Conservation (phyloP, 2,888 invertebrate genomes). For the Spodoptera exigua region DNA sequence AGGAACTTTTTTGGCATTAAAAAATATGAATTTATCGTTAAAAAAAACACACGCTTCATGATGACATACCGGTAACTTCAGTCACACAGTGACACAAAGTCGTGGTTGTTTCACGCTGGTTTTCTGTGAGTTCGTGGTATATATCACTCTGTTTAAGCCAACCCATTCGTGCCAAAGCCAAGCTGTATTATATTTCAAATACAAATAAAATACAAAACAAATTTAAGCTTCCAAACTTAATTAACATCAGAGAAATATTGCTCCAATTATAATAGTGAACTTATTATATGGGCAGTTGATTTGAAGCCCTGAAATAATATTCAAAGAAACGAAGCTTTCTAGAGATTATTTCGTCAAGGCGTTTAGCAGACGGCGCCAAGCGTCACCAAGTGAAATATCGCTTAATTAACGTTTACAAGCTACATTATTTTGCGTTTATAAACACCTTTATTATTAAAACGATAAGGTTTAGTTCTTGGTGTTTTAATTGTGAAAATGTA, state of each 20-base stretch:
- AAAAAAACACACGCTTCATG: too few species aligned
- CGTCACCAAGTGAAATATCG: slow-evolving; percentile 80
- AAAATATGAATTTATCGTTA: too few species aligned
- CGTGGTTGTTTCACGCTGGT: too few species aligned
- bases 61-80: too few species aligned
- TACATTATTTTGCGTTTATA: slow-evolving; percentile 45
- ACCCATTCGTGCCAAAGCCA: not conserved
- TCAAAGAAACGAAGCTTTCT: slow-evolving; percentile 71
- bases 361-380: slow-evolving; percentile 81
- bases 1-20: too few species aligned
- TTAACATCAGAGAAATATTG: slow-evolving; percentile 17
- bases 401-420: slow-evolving; percentile 81
- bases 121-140: too few species aligned
- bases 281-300: slow-evolving; percentile 36
- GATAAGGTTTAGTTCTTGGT: slow-evolving; percentile 60
- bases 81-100: too few species aligned
- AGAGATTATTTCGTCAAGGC: slow-evolving; percentile 79
- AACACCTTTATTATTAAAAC: slow-evolving; percentile 49
- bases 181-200: too few species aligned
- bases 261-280: slow-evolving; percentile 27
- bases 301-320: slow-evolving; percentile 67
- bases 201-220: too few species aligned
- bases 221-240: slow-evolving; percentile 1
- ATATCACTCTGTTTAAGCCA: too few species aligned
- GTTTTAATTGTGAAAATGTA: slow-evolving; percentile 27